Base-by-base conservation (phyloP, 2,113 vertebrate species). In the Trichomycterus rosablanca region DNA sequence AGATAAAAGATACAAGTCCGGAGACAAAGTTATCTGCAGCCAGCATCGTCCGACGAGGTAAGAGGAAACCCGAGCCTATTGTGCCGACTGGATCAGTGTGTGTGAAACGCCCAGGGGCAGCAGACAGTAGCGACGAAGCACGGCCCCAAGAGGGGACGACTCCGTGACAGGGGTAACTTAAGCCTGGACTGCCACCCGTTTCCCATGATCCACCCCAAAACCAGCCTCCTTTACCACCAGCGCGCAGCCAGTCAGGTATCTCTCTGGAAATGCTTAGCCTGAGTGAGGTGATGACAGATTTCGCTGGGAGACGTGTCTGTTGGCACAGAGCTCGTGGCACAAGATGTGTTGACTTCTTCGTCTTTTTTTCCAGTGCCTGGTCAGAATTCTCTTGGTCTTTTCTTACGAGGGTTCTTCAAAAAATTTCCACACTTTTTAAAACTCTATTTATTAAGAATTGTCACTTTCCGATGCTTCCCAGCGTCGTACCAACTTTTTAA, bases 11-110 rank as follows among this genome's bases (percentile, higher is more conserved):
- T 76, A 86, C 84, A 84, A 82, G 80, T 66, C 53, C 12, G 16
- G 5, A 71, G 63, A 86, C 84, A 84, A 83, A 79, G 73, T 74
- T 83, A 84, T 83, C 82, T 76, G 75, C 28, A 40, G 59, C 55
- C 63, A 63, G 54, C 63, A 84, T 83, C 68, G 24, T 65, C 68
- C 32, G 59, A 12, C 49, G 67, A 59, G 71, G 71, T 70, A 45
- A 49, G 37, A 7, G 30, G 71, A 70, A 77, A 86, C 74, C 59
- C 43, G 73, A 86, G 73, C 68, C 76, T 66, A 69, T 71, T 77
- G 70, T 56, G 68, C 55, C 22, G 24, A 71, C 37, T 45, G 63
- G 62, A 63, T 66, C 26, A 62, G 67, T 30, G 65, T 59, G 37
- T 73, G 60, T 67, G 61, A 62, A 59, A 61, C 42, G 54, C 64